These are phyloP conservation scores for Acipenser transmontanus DNA, from an alignment of 2,797 vertebrate genomes.

Conservation along the genomic window DNA sequence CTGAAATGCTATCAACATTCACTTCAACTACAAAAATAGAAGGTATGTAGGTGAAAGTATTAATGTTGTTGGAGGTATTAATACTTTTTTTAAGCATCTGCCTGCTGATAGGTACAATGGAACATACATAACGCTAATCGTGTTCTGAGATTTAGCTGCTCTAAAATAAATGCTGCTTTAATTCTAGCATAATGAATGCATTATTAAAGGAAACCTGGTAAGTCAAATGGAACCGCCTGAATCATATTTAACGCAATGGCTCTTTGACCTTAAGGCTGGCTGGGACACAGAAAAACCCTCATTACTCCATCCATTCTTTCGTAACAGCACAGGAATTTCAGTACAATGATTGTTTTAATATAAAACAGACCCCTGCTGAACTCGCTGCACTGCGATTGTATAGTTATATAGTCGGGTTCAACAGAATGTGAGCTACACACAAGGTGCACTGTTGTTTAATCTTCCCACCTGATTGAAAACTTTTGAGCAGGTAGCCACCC, in stretches of 20 bases:
- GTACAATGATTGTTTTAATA: slow-evolving; percentile 1
- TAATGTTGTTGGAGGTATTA: background rate
- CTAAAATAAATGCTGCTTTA: background rate
- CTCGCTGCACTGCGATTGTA: background rate
- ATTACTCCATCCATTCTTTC: background rate
- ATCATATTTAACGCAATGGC: background rate
- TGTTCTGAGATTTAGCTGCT: background rate
- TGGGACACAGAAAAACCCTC: background rate
- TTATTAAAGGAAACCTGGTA: background rate
- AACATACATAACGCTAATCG: background rate
- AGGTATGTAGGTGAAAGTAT: too few relatives aligned
- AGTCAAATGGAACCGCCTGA: background rate
- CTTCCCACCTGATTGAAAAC: background rate
- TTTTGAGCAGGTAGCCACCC: background rate
- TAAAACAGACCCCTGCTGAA: slow-evolving; percentile 8
- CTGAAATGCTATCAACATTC: too few relatives aligned
- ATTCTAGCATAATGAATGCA: background rate
- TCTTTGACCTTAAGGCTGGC: background rate
- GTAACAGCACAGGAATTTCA: slow-evolving; percentile 5
- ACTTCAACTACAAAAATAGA: too few relatives aligned
- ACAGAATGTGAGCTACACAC: background rate
- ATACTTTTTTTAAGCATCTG: background rate
- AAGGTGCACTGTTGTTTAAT: slow-evolving; percentile 1
- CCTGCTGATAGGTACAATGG: background rate
- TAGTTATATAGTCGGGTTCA: background rate